Percentiles rank a stretch among this genome's conserved stretches.
Evolutionary conservation across 2,888 invertebrate genomes (phyloP).

Genomic region (Erebia ligea): DNA sequence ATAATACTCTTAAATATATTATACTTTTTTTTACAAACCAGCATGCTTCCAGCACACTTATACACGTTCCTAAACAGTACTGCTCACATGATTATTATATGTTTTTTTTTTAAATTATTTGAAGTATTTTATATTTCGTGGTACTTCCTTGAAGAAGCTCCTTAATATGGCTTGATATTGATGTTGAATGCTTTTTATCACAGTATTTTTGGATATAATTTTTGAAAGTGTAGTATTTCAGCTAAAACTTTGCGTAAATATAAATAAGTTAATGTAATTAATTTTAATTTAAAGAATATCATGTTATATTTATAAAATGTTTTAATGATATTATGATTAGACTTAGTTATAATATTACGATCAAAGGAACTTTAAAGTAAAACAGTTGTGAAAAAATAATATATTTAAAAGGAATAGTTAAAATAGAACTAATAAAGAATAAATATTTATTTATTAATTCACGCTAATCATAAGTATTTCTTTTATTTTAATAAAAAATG

Average conservation of each 20-base stretch:
- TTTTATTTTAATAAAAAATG: neutral
- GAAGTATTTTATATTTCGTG: slow-evolving; percentile 35
- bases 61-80: slow-evolving; percentile 40
- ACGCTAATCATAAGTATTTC: too few species aligned
- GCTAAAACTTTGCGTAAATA: slow-evolving; percentile 20
- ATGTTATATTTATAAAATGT: too few species aligned
- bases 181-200: slow-evolving; percentile 34
- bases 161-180: slow-evolving; percentile 31
- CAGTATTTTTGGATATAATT: slow-evolving; percentile 22
- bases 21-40: slow-evolving; percentile 25
- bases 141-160: slow-evolving; percentile 28
- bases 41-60: slow-evolving; percentile 43
- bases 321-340: too few species aligned
- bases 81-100: slow-evolving; percentile 32
- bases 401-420: neutral
- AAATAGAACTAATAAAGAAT: neutral
- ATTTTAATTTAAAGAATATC: neutral
- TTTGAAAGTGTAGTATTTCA: slow-evolving; percentile 25
- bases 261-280: neutral
- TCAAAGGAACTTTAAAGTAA: too few species aligned
- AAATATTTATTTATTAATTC: neutral
- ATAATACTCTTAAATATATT: slow-evolving; percentile 19
- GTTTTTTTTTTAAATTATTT: slow-evolving; percentile 27
- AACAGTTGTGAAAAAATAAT: neutral
- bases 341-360: too few species aligned